Percentiles rank a stretch among this genome's conserved stretches.
These are phyloP conservation scores for Limnephilus rhombicus DNA, from an alignment of 2,888 invertebrate genomes.

Conservation along the genomic window DNA sequence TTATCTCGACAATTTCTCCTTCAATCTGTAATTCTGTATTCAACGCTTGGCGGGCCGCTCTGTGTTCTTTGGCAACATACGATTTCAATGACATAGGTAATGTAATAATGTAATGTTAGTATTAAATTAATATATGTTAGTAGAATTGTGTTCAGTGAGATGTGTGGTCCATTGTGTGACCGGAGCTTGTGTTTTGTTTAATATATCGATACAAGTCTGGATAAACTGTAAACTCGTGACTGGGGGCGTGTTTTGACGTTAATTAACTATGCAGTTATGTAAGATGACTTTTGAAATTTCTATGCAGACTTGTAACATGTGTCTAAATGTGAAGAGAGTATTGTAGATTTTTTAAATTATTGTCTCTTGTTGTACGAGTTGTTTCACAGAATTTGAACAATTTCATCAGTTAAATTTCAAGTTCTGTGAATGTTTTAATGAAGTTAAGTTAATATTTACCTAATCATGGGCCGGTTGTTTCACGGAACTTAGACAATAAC, in stretches of 20 bases:
- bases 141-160: neutral
- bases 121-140: neutral
- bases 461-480: too few relatives aligned
- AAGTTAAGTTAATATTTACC: too few relatives aligned
- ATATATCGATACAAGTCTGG: neutral
- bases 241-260: neutral
- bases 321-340: neutral
- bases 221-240: neutral
- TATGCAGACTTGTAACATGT: neutral
- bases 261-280: neutral
- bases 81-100: neutral
- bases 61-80: neutral
- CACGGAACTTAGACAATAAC: too few relatives aligned
- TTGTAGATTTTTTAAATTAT: neutral
- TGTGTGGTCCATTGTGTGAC: neutral
- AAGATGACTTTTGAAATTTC: too few relatives aligned
- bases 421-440: too few relatives aligned
- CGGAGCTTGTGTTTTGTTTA: neutral
- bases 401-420: too few relatives aligned
- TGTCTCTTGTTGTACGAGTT: too few relatives aligned
- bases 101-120: neutral
- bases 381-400: too few relatives aligned
- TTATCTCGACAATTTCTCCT: conserved; percentile 1
- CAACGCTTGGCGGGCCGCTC: neutral
- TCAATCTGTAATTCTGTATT: neutral